These are phyloP conservation scores for Australoheros scitulus DNA, from an alignment of 2,113 vertebrate genomes.

Conservation along the genomic window DNA sequence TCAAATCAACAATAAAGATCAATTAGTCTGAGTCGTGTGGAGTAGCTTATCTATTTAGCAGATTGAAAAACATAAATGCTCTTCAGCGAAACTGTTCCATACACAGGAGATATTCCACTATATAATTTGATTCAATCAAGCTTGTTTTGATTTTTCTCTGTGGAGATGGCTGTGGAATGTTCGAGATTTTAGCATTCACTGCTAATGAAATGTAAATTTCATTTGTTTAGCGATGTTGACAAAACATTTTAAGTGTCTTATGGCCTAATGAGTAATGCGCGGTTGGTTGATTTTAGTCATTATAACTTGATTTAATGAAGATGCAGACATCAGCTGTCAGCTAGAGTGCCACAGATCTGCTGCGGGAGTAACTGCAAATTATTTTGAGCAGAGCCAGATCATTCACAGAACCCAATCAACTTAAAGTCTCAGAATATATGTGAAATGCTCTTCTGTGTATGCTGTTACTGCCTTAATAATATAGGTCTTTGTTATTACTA, in stretches of 20 bases:
- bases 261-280: conserved; percentile 28
- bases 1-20: conserved; percentile 45
- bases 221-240: conserved; percentile 29
- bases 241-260: conserved; percentile 26
- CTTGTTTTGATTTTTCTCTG: conserved; percentile 6
- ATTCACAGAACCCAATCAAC: background rate
- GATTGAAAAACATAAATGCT: conserved; percentile 11
- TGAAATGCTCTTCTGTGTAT: background rate
- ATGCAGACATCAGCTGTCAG: conserved; percentile 21
- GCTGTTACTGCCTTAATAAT: background rate
- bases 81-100: background rate
- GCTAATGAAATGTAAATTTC: conserved; percentile 35
- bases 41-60: background rate
- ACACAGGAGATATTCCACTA: conserved; percentile 8
- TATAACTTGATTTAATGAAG: conserved; percentile 33
- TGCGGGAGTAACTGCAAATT: background rate
- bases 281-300: conserved; percentile 29
- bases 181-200: background rate
- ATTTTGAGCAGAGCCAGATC: background rate
- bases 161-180: background rate
- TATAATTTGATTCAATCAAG: conserved; percentile 26
- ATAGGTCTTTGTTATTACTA: background rate
- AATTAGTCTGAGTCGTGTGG: conserved; percentile 11
- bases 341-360: background rate
- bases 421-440: background rate